A percentile compares a stretch with the other conserved stretches of the same genome.
Conservation (phyloP, 1,140 invertebrate species). For the Oncopeltus fasciatus region DNA sequence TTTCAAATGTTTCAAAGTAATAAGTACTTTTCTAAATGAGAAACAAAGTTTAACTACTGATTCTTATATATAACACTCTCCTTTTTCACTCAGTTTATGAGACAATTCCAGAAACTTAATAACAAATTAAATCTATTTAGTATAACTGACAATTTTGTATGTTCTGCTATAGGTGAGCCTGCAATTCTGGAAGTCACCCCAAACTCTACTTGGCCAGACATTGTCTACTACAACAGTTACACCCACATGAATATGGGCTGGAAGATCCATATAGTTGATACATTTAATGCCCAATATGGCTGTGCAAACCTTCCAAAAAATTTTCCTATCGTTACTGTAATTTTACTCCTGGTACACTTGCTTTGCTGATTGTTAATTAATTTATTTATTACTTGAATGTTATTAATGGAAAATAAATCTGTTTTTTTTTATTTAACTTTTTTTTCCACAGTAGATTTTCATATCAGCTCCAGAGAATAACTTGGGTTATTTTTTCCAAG, state of each 20-base stretch:
- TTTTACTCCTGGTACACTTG: neutral
- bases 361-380: slow-evolving; percentile 4
- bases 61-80: too few species aligned
- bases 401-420: neutral
- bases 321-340: neutral
- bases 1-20: too few species aligned
- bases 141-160: too few species aligned
- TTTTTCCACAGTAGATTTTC: too few species aligned
- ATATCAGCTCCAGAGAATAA: too few species aligned
- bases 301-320: neutral
- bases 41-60: too few species aligned
- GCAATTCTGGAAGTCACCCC: slow-evolving; percentile 67
- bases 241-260: slow-evolving; percentile 82
- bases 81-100: too few species aligned
- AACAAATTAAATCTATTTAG: too few species aligned
- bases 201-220: slow-evolving; percentile 79
- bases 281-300: slow-evolving; percentile 29
- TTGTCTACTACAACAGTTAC: slow-evolving; percentile 87
- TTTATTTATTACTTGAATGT: neutral
- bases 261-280: slow-evolving; percentile 74
- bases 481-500: too few species aligned
- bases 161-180: slow-evolving; percentile 41
- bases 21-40: too few species aligned
- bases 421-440: neutral
- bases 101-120: too few species aligned